A percentile compares a stretch with the other conserved stretches of the same genome.
These are phyloP conservation scores for Morelia viridis DNA, from an alignment of 2,797 vertebrate species.

Conservation along the genomic window DNA sequence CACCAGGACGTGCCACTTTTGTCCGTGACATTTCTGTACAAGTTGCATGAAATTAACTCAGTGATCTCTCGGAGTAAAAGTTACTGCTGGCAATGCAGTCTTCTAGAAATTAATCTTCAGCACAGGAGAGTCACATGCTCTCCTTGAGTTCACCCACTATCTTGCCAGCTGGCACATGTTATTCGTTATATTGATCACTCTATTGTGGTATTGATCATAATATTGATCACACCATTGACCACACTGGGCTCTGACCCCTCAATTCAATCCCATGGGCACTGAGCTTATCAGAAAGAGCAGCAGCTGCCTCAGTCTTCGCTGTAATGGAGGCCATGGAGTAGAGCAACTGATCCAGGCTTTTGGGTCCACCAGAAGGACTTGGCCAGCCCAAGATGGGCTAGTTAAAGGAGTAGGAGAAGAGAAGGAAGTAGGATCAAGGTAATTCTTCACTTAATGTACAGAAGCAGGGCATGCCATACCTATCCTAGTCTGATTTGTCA, in stretches of 20 bases:
- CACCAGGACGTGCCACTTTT: not conserved
- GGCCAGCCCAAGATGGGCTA: not conserved
- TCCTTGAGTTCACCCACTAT: not conserved
- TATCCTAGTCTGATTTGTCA: not conserved
- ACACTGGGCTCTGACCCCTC: not conserved
- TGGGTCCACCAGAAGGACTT: not conserved
- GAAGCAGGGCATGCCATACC: not conserved
- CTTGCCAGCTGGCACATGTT: not conserved
- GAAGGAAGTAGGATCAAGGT: not conserved
- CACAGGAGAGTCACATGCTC: not conserved
- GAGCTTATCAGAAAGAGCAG: not conserved
- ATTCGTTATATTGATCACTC: not conserved
- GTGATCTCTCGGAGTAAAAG: not conserved
- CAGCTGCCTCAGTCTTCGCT: not conserved
- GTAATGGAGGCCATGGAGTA: not conserved
- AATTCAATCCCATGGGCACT: not conserved
- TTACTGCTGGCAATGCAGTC: not conserved
- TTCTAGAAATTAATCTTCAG: not conserved
- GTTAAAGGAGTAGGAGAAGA: not conserved
- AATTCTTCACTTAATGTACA: not conserved
- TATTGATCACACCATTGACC: not conserved
- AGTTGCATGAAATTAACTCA: not conserved
- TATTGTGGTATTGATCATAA: not conserved
- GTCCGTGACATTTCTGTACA: not conserved
- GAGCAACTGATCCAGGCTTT: not conserved